Percentiles rank a stretch among this genome's conserved stretches.
These are phyloP conservation scores for Ernsta delagoae DNA, from an alignment of 2,888 invertebrate species.

Conservation along the genomic window DNA sequence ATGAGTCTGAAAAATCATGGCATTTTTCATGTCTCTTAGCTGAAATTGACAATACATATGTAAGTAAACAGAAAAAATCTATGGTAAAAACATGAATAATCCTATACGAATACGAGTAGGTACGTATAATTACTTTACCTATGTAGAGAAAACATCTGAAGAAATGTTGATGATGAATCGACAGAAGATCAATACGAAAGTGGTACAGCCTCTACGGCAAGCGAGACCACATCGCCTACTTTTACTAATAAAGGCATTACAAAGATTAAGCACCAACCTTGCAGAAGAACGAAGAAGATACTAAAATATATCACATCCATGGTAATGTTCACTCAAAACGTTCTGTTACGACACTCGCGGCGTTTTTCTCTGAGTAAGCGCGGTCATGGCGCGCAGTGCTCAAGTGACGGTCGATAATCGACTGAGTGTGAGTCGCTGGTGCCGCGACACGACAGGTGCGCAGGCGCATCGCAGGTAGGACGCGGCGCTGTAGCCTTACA, in stretches of 20 bases:
- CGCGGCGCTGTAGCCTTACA: too few species aligned
- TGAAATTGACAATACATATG: too few species aligned
- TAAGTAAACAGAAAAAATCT: too few species aligned
- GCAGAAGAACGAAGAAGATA: conserved; percentile 55
- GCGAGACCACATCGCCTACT: conserved; percentile 41
- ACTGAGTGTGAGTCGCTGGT: conserved; percentile 50
- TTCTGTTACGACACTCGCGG: conserved; percentile 66
- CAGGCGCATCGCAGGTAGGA: conserved; percentile 22
- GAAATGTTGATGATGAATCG: conserved; percentile 40
- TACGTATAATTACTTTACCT: too few species aligned
- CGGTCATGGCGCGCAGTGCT: conserved; percentile 62
- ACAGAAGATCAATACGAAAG: conserved; percentile 50
- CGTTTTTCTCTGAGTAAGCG: conserved; percentile 50
- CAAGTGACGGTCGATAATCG: conserved; percentile 53
- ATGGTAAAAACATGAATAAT: too few species aligned
- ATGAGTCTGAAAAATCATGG: too few species aligned
- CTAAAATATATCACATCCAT: conserved; percentile 70
- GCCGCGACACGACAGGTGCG: conserved; percentile 54
- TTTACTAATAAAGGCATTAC: conserved; percentile 33
- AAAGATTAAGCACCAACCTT: conserved; percentile 55
- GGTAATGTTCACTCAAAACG: conserved; percentile 59
- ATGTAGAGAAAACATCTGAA: too few species aligned
- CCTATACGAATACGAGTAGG: too few species aligned
- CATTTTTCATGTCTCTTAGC: too few species aligned
- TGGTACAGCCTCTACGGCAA: conserved; percentile 48